These are phyloP conservation scores for Corythucha ciliata DNA, from an alignment of 2,888 invertebrate genomes.

Conservation along the genomic window DNA sequence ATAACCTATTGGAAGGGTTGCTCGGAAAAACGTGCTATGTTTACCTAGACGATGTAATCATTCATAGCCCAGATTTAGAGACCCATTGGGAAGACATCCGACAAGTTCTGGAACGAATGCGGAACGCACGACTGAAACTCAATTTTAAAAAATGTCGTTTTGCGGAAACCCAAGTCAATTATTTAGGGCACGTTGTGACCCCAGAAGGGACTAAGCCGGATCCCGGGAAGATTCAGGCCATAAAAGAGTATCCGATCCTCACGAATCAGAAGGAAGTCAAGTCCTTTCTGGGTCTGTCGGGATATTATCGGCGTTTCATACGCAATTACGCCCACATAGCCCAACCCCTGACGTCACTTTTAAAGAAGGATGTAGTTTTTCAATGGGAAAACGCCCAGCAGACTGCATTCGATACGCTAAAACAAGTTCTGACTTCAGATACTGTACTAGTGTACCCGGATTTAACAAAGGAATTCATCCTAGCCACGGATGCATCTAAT, in stretches of 20 bases:
- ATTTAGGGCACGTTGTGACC: constrained; percentile 5
- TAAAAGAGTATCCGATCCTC: not conserved
- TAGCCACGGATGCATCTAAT: constrained; percentile 1
- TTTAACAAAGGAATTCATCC: not conserved
- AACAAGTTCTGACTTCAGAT: not conserved
- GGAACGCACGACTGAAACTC: not conserved
- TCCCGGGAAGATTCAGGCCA: constrained; percentile 5
- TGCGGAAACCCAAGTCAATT: not conserved
- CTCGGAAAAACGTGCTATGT: constrained; percentile 23
- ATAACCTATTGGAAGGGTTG: constrained; percentile 25
- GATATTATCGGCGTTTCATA: constrained; percentile 9
- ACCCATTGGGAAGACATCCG: not conserved
- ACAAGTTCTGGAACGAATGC: not conserved
- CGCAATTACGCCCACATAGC: constrained; percentile 1
- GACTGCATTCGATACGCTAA: not conserved
- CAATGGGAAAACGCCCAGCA: constrained; percentile 5
- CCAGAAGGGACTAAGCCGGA: not conserved
- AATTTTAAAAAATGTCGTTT: constrained; percentile 7
- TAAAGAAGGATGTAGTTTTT: constrained; percentile 1
- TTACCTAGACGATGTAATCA: constrained; percentile 15
- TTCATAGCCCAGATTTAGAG: constrained; percentile 1
- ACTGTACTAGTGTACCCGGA: not conserved
- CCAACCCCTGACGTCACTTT: constrained; percentile 3
- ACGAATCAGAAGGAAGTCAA: not conserved
- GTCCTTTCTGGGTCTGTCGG: constrained; percentile 1